Evolutionary conservation across 2,888 invertebrate species (phyloP), one percentile per base, ranked within the genome.

Genomic region (Elgonia sp.): DNA sequence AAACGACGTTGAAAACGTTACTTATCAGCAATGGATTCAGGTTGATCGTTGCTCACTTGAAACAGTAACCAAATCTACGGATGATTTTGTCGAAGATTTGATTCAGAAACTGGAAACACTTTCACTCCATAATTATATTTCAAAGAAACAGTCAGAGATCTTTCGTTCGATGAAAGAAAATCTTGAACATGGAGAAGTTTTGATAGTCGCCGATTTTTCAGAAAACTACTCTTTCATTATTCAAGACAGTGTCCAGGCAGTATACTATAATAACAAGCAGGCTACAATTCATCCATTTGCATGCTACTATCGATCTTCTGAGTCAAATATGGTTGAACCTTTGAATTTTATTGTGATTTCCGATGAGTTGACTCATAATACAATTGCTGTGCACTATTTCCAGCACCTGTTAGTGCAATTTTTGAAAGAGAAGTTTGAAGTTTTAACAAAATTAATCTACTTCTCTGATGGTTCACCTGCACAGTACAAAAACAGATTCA

Each of bases 1-100:
- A 40, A 18, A 77, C 4, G 20, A 40, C 21, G 57, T 81, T 16
- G 85, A 90, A 60, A 70, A 62, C 39, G 72, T 90, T 42, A 81
- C 75, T 21, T 90, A 70, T 60, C 88, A 90, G 12, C 90, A 91
- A 53, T 89, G 90, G 90, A 55, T 84, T 39, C 72, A 86, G n/a
- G 82, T 82, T 2, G 86, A 91, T 84, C 84, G 89, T 57, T 88
- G 85, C 70, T 69, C 67, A 42, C 63, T 89, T 42, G 84, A 90
- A 80, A 90, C 88, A 0, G 53, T 90, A 21, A 63, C 75, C 29
- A 86, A 88, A 79, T 50, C 86, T 42, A 62, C 70, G 3, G 75
- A 89, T 72, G 87, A 89, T 63, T 89, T 89, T 57, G 46, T 87
- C 40, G 85, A 89, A 10, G 29, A 21, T 12, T 87, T 89, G 10